Evolutionary conservation across 2,888 invertebrate species (phyloP).

Genomic region (Pyrocoelia pectoralis): DNA sequence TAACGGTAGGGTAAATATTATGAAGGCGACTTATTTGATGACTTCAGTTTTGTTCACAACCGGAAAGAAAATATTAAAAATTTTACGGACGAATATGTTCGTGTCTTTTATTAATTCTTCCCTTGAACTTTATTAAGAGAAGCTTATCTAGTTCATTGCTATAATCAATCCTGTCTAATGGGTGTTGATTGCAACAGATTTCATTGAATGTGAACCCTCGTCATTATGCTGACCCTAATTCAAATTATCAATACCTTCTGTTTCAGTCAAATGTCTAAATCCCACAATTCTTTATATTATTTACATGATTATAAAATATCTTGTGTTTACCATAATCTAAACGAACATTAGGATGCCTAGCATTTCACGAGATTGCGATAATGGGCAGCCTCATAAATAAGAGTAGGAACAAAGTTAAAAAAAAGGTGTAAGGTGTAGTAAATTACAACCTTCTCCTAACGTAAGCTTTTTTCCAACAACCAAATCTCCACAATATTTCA

Average conservation of each 20-base stretch:
- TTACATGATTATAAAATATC: no score
- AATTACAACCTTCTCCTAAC: conserved; percentile 24
- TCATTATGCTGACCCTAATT: conserved; percentile 23
- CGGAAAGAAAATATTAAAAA: neutral
- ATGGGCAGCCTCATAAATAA: neutral
- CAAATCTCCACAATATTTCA: conserved; percentile 32
- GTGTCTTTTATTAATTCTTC: no score
- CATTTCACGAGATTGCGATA: neutral
- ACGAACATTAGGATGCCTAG: no score
- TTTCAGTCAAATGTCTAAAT: neutral
- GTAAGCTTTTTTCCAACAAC: conserved; percentile 22
- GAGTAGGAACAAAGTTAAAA: neutral
- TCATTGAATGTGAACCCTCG: conserved; percentile 17
- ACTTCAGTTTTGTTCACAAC: neutral
- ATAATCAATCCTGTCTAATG: conserved; percentile 19
- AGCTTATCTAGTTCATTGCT: neutral
- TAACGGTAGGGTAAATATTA: conserved; percentile 2
- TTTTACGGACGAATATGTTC: no score
- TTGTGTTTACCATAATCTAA: no score
- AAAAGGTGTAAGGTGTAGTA: conserved; percentile 8
- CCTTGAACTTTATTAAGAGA: neutral
- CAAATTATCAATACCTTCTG: conserved; percentile 20
- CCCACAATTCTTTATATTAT: no score
- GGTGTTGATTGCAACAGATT: conserved; percentile 12
- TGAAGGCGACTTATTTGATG: neutral